Base-by-base conservation (phyloP, 2,888 invertebrate genomes). In the Drosophila ustulata region DNA sequence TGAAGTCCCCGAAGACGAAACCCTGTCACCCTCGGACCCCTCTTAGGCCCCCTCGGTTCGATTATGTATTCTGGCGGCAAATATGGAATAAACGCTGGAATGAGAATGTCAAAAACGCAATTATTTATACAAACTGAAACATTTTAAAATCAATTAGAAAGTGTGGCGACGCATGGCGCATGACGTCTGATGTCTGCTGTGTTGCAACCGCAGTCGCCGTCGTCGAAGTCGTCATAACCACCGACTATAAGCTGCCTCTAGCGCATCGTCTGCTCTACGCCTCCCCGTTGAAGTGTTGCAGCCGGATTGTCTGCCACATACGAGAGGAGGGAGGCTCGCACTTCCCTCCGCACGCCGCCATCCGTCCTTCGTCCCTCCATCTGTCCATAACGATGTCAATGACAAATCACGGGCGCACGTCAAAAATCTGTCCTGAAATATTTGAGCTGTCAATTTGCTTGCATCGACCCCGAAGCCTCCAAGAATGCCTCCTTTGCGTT, bases 391-490 rank as follows among this genome's bases (percentile, higher is more conserved):
- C 87, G 84, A 90, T 88, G 90, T 91, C 90, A 90, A 90, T 91
- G 90, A 90, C 91, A 90, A 90, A 90, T 91, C 90, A 90, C 90
- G 89, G 82, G 76, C 88, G 82, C 89, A 91, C 90, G 90, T 90
- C 90, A 90, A 90, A 90, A 90, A 89, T 91, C 89, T 87, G 83
- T 84, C 82, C 84, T 81, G 79, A 90, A 89, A 91, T 91, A 90
- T 91, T 90, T 85, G 87, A 82, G 83, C 88, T 90, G 91, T 90
- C 90, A 89, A 82, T 88, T 81, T 73, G 79, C 63, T 67, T 62
- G 45, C 53, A 34, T 32, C 18, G 41, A 41, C 26, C 34, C 30
- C 28, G 13, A 47, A 7, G 34, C 23, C 52, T 39, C 41, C 7
- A 13, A 41, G 25, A 37, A 28, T 18, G 45, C 25, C 46, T 52